Evolutionary conservation across 2,113 vertebrate genomes (phyloP).

Genomic region (Athene noctua): DNA sequence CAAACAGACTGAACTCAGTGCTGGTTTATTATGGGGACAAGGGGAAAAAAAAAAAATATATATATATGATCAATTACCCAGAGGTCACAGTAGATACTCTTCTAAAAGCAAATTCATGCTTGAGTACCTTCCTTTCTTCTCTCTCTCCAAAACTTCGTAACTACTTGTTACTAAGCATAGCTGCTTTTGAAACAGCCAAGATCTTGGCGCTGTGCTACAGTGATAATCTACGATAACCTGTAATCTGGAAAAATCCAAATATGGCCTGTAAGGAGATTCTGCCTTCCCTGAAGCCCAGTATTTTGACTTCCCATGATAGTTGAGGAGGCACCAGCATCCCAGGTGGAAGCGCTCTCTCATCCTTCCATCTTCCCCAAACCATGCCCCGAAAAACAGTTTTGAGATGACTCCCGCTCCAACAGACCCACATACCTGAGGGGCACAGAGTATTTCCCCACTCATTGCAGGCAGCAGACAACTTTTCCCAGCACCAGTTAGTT

Average conservation of each 20-base stretch:
- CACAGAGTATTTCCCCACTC: neutral
- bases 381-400: neutral
- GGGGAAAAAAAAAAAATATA: neutral
- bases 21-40: slow-evolving; percentile 37
- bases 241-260: slow-evolving; percentile 65
- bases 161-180: slow-evolving; percentile 32
- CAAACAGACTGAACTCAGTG: slow-evolving; percentile 52
- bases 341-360: neutral
- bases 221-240: slow-evolving; percentile 59
- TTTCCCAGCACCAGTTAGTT: neutral
- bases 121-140: slow-evolving; percentile 36
- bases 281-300: slow-evolving; percentile 9
- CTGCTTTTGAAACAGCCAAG: slow-evolving; percentile 44
- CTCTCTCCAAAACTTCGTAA: slow-evolving; percentile 48
- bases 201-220: neutral
- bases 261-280: slow-evolving; percentile 35
- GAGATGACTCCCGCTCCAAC: neutral
- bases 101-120: slow-evolving; percentile 62
- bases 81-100: slow-evolving; percentile 58
- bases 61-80: slow-evolving; percentile 66
- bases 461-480: neutral
- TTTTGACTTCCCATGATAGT: slow-evolving; percentile 22
- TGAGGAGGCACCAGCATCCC: neutral
- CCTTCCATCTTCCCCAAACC: neutral
- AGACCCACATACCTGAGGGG: rapidly evolving